Evolutionary conservation across 2,888 invertebrate genomes (phyloP), one percentile per base, ranked within the genome.

Genomic region (Linhomoeus sp.): DNA sequence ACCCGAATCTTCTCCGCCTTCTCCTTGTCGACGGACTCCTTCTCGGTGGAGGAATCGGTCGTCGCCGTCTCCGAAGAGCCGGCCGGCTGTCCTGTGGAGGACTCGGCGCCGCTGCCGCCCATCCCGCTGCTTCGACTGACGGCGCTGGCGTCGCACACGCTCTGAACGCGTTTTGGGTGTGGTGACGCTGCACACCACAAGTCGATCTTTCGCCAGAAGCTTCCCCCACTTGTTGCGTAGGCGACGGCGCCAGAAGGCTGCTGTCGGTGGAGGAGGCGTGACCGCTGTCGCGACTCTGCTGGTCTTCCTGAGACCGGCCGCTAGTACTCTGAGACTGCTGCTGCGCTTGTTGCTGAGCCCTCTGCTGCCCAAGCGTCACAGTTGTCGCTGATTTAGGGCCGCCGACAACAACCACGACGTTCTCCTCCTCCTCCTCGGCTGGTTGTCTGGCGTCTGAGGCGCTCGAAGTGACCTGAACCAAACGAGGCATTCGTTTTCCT

Each of bases 1-100:
- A 90, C 74, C 55, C 86, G 80, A 59, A 94, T 94, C 72, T 94
- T 92, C 65, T 88, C 88, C 5, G 88, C 87, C 69, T 71, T 70
- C 83, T 86, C 53, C 79, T 77, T 63, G 77, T 76, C 56, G 2
- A 25, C 26, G 37, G 57, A 2, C 25, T 50, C 60, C 15, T 55
- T 58, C n/a, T 45, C 25, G 3, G 12, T 45, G n/a, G 52, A n/a
- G n/a, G n/a, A n/a, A n/a, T n/a, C 49, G 23, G 41, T 51, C n/a
- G 47, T 47, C 29, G 29, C 5, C 29, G 37, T 12, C 17, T 37
- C 17, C n/a, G n/a, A n/a, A n/a, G n/a, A n/a, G n/a, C n/a, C n/a
- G n/a, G n/a, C n/a, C n/a, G 35, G 15, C 9, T 33, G 15, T 33
- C 9, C 35, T 33, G 35, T 33, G 35, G 35, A 33, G 15, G 15